phyloP scores from a whole-genome alignment of 2,113 vertebrate species.

The Phocoena phocoena region DNA sequence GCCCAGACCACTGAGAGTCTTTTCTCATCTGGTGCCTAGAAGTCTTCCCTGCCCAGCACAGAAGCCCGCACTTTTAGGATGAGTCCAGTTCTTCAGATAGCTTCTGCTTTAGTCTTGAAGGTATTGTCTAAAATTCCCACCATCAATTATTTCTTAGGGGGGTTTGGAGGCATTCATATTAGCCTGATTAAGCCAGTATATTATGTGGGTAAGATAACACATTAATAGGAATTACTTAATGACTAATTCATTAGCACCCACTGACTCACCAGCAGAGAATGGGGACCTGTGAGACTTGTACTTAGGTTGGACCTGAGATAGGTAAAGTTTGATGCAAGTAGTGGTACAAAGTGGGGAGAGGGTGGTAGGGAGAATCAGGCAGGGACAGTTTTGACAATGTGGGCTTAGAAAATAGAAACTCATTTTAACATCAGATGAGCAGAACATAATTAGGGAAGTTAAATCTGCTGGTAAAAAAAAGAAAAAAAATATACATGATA shows the following conservation, averaged over 20 bases:
- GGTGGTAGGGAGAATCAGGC: neutral
- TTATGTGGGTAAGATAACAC: neutral
- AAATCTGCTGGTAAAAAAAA: slow-evolving; percentile 51
- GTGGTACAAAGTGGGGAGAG: neutral
- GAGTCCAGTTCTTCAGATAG: neutral
- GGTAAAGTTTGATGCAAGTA: neutral
- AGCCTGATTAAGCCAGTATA: neutral
- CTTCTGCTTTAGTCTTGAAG: neutral
- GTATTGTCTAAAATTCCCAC: slow-evolving; percentile 1
- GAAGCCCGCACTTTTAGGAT: neutral
- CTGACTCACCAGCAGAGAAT: neutral
- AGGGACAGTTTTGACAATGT: slow-evolving; percentile 36
- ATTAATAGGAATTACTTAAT: slow-evolving; percentile 1
- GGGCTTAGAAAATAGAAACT: slow-evolving; percentile 54
- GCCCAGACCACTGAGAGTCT: neutral
- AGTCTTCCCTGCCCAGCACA: neutral
- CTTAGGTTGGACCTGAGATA: neutral
- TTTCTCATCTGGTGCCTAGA: slow-evolving; percentile 4
- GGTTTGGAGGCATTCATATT: slow-evolving; percentile 13
- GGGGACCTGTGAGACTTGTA: neutral
- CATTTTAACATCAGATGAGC: slow-evolving; percentile 51
- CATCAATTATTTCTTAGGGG: neutral
- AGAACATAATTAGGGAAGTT: slow-evolving; percentile 62
- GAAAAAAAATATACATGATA: neutral
- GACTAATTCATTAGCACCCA: neutral